These are phyloP conservation scores for Molorchus minor DNA, from an alignment of 2,888 invertebrate genomes.

Conservation along the genomic window DNA sequence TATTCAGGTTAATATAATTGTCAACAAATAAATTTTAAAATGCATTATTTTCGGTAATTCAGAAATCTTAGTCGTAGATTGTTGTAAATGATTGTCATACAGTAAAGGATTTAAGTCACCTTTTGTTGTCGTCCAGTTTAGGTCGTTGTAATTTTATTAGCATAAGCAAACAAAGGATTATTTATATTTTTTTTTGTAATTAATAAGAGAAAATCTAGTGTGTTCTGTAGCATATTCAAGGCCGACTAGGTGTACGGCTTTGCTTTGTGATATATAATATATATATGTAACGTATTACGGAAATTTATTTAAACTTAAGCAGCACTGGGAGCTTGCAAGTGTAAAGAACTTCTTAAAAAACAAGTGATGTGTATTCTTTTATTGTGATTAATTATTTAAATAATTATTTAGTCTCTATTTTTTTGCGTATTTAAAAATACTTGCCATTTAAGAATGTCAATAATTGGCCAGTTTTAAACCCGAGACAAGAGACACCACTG, in stretches of 20 bases:
- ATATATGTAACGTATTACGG: not conserved
- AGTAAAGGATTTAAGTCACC: not conserved
- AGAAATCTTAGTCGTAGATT: too few species aligned
- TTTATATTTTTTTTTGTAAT: not conserved
- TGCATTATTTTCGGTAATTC: too few species aligned
- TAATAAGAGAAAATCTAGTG: not conserved
- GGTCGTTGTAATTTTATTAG: not conserved
- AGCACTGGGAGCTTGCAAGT: not conserved
- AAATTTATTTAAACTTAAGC: not conserved
- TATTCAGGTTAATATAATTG: too few species aligned
- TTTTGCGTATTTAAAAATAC: conserved; percentile 1
- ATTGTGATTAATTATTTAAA: not conserved
- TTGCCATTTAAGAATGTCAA: conserved; percentile 31
- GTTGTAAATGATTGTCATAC: too few species aligned
- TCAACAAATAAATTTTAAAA: too few species aligned
- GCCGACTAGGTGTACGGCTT: not conserved
- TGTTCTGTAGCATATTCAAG: not conserved
- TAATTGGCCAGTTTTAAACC: conserved; percentile 31
- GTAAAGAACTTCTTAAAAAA: not conserved
- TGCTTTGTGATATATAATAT: conserved; percentile 3
- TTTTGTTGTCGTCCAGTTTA: not conserved
- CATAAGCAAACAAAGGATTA: not conserved
- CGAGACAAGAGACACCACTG: conserved; percentile 11
- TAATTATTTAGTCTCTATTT: not conserved
- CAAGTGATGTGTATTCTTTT: not conserved